Evolutionary conservation across 2,888 invertebrate species (phyloP), one percentile per base, ranked within the genome.

Genomic region (Pristionchus japonicus): DNA sequence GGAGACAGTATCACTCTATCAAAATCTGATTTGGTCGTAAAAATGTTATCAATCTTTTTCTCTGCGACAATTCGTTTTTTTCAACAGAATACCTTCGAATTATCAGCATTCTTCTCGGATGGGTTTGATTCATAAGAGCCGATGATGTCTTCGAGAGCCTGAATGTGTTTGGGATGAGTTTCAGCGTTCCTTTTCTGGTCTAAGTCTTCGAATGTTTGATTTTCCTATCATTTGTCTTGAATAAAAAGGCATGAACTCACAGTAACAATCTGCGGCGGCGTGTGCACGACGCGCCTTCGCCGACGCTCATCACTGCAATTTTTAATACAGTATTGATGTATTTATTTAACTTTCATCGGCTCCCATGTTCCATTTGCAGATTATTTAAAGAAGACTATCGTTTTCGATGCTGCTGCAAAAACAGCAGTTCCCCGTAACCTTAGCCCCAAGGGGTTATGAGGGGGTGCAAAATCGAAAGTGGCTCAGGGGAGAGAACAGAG

Each of bases 261-360:
- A 11, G 43, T 43, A 23, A 77, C 77, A 77, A 47, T 47, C n/a
- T 77, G 77, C 9, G 77, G 43, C 7, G 77, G 43, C 9, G 77
- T 77, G 77, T 77, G 77, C 43, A 77, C 77, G n/a, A 77, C 77
- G n/a, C 77, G 77, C 43, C 43, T n/a, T 27, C 77, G 77, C 47
- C 77, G 23, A 15, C 37, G 77, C 1, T 77, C 77, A 47, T 77
- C 34, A 17, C 77, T 77, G 27, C n/a, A 77, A 13, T 77, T n/a
- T n/a, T n/a, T 43, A n/a, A n/a, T 6, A 43, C 17, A 43, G 4
- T 27, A n/a, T 27, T 43, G 7, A 43, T 43, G 11, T 57, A 23
- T 0, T 9, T 43, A 43, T 9, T 43, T 9, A 43, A 43, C 43
- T 9, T 43, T 43, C 7, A 9, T 43, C 7, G 11, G 11, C 43